Evolutionary conservation across 1,140 invertebrate genomes (phyloP), one percentile per base, ranked within the genome.

Genomic region (Hesperophylax magnus): DNA sequence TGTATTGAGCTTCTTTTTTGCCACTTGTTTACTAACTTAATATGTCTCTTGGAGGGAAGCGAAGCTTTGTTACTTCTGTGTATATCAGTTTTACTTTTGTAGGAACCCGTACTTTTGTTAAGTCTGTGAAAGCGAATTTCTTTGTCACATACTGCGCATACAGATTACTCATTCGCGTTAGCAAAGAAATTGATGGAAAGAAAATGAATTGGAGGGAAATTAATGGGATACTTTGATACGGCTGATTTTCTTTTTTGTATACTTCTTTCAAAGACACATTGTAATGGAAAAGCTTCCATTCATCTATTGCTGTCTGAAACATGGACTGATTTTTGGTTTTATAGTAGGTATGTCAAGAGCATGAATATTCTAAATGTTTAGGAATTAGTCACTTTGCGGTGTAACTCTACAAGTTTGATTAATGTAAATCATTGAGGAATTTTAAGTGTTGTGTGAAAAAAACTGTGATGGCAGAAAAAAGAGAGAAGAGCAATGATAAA

Each of bases 21-120:
- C 79, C 79, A 81, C 76, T 83, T 83, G 82, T 83, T 83, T 83
- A 81, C 82, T 78, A 83, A 83, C 82, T 83, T 83, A 83, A 83
- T 83, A 83, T 83, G 80, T 81, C 78, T 76, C 71, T 17, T 58
- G 78, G 79, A 74, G 61, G 31, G 75, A 65, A 20, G 74, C 81
- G 67, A 54, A 31, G 78, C 81, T 82, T 82, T 82, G 81, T 80
- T 82, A 60, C 54, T 47, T 61, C 58, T 52, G 52, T 52, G 27
- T 77, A 77, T 63, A 77, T 77, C 80, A 63, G 60, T 63, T 76
- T 53, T 65, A 77, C 79, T 80, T 75, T 81, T 77, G 80, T 72
- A 9, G 17, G 67, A 20, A 18, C 34, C 63, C 61, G 61, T 72
- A 72, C 67, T 72, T 47, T 72, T 72, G 47, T 53, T 54, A 24